phyloP scores from a whole-genome alignment of 2,888 invertebrate genomes.

The Dryobotodes eremita region DNA sequence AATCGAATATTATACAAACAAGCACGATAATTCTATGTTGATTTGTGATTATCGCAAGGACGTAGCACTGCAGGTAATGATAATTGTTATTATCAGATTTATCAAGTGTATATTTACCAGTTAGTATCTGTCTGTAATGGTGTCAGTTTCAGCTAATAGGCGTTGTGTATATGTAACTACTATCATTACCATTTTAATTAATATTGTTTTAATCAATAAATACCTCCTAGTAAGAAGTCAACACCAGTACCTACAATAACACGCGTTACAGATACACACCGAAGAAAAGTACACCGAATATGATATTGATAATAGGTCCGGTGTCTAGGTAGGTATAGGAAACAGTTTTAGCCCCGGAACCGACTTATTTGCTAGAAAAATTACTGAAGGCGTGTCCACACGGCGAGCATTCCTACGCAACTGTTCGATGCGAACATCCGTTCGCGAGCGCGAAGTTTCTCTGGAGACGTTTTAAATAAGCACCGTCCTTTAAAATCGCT shows the following conservation, averaged over 20 bases:
- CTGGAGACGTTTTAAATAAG: neutral
- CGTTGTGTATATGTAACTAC: neutral
- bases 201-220: slow-evolving; percentile 11
- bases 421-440: neutral
- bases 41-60: slow-evolving; percentile 24
- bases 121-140: slow-evolving; percentile 28
- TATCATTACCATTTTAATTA: slow-evolving; percentile 13
- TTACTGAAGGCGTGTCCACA: neutral
- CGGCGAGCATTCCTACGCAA: neutral
- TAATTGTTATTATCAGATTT: slow-evolving; percentile 36
- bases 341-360: slow-evolving; percentile 12
- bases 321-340: slow-evolving; percentile 3
- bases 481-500: neutral
- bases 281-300: slow-evolving; percentile 1
- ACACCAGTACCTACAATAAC: slow-evolving; percentile 15
- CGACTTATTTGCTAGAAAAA: neutral
- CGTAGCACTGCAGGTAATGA: slow-evolving; percentile 18
- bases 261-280: neutral
- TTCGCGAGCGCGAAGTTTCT: neutral
- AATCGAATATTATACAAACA: slow-evolving; percentile 9
- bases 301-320: neutral
- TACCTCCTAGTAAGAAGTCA: slow-evolving; percentile 11
- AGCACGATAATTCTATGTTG: slow-evolving; percentile 5
- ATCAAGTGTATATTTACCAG: slow-evolving; percentile 9
- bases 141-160: slow-evolving; percentile 24